Conservation (phyloP, 2,888 invertebrate genomes). For the Lycophotia porphyrea region DNA sequence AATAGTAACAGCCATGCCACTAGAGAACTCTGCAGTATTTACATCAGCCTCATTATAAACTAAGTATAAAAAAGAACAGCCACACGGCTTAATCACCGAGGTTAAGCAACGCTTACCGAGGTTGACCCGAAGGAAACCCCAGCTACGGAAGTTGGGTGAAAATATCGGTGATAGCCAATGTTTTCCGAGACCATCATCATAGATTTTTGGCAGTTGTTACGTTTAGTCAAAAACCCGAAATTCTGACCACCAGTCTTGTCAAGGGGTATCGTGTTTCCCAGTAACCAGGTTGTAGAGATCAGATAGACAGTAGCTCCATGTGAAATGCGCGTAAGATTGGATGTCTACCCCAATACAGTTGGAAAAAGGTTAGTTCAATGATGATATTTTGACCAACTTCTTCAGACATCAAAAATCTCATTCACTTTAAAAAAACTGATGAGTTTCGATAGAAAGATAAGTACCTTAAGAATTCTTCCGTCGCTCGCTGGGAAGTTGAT, state of each 20-base stretch:
- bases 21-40: background rate
- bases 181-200: background rate
- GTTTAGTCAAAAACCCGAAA: background rate
- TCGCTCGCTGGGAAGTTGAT: conserved; percentile 43
- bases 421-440: conserved; percentile 19
- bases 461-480: conserved; percentile 21
- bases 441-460: conserved; percentile 25
- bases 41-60: background rate
- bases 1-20: background rate
- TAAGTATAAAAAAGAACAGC: too few relatives aligned
- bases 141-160: background rate
- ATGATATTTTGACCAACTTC: background rate
- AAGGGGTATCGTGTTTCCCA: too few relatives aligned
- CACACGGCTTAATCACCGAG: background rate
- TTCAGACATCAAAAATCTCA: background rate
- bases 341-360: background rate
- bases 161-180: too few relatives aligned
- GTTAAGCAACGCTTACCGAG: background rate
- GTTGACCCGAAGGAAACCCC: background rate
- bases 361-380: background rate
- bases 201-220: background rate
- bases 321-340: background rate
- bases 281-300: background rate
- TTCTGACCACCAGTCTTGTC: background rate
- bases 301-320: background rate